Evolutionary conservation across 2,888 invertebrate genomes (phyloP), one percentile per base, ranked within the genome.

Genomic region (Caenorhabditis angaria): DNA sequence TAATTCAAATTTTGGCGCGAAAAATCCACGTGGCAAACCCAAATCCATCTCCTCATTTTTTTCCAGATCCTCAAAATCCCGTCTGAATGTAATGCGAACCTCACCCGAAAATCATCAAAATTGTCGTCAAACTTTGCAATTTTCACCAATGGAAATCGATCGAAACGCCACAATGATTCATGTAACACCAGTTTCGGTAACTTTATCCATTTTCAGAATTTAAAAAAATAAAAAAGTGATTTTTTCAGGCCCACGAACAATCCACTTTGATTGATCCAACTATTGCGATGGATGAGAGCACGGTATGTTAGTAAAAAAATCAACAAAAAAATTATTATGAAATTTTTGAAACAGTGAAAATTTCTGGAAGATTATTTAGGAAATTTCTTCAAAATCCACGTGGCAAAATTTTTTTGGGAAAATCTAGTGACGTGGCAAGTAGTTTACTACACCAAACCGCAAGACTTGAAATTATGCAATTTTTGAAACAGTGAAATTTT

Each of bases 71-170:
- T 50, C 50, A 3, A 2, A 22, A 8, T 50, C 50, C 2, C 50
- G 50, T 22, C 12, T 50, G 50, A 50, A 50, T 22, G 50, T 50
- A 8, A 20, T 50, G 22, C 50, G 50, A 2, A 50, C 22, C 2
- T 22, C 50, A n/a, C 50, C 50, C 3, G 41, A 41, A 3, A 41
- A n/a, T n/a, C n/a, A n/a, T n/a, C n/a, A n/a, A n/a, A n/a, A 12
- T 6, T 41, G 41, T 41, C 41, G 41, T 14, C 41, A 41, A 22
- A 22, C 3, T 20, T n/a, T 50, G 18, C 50, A 24, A 20, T 20
- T 20, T 24, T 50, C 50, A 22, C 50, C 50, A 22, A 50, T 50
- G 22, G 50, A 50, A 22, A n/a, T 50, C 6, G 50, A 50, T 50
- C 41, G 41, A 3, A n/a, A n/a, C n/a, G 41, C 8, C 3, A 41